phyloP scores from a whole-genome alignment of 2,113 vertebrate species.

The Aptenodytes forsteri region DNA sequence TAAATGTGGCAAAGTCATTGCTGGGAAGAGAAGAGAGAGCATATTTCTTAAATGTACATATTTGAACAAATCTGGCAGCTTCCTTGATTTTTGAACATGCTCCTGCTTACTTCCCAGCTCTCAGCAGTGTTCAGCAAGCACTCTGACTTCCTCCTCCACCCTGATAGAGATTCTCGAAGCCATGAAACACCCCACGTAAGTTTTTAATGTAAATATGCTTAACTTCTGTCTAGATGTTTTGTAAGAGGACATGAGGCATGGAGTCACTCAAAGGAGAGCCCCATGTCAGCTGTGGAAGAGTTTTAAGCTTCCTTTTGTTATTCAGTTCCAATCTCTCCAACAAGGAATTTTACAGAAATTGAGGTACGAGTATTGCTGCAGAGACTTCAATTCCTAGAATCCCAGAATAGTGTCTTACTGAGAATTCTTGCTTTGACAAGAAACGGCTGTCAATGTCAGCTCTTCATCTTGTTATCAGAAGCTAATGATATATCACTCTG shows the following conservation, averaged over 20 bases:
- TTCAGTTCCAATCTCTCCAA: background rate
- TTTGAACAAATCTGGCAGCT: background rate
- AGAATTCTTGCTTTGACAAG: background rate
- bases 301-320: background rate
- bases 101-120: conserved; percentile 70
- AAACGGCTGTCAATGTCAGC: background rate
- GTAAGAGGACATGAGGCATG: background rate
- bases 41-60: background rate
- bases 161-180: conserved; percentile 92
- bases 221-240: background rate
- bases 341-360: background rate
- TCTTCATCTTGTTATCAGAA: background rate
- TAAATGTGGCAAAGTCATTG: background rate
- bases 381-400: background rate
- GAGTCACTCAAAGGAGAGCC: background rate
- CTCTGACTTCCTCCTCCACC: conserved; percentile 89
- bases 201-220: background rate
- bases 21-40: background rate
- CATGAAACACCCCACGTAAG: conserved; percentile 97
- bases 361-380: background rate
- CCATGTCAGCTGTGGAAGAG: background rate
- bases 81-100: background rate
- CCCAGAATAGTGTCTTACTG: background rate
- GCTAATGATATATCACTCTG: background rate
- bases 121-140: conserved; percentile 71